Percentiles rank a stretch among this genome's conserved stretches.
These are phyloP conservation scores for Chaetodon trifascialis DNA, from an alignment of 2,113 vertebrate species.

Conservation along the genomic window DNA sequence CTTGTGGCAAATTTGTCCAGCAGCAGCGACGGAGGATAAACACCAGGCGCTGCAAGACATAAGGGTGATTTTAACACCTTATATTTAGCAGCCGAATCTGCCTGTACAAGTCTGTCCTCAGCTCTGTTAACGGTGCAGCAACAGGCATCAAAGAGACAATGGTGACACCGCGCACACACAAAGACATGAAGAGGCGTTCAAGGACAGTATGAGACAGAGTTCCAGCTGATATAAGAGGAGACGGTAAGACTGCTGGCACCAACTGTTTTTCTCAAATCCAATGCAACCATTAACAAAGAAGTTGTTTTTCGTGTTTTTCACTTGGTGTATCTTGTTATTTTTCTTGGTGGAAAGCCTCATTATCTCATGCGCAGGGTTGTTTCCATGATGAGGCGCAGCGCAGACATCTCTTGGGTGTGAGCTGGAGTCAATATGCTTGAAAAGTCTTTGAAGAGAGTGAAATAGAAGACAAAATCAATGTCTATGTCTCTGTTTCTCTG, in stretches of 20 bases:
- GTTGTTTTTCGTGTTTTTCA: slow-evolving; percentile 1
- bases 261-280: neutral
- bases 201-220: neutral
- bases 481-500: slow-evolving; percentile 8
- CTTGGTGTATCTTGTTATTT: slow-evolving; percentile 22
- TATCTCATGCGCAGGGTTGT: slow-evolving; percentile 6
- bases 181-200: too few species aligned
- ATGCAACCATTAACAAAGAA: neutral
- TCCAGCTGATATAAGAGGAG: neutral
- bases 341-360: slow-evolving; percentile 16
- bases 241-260: neutral
- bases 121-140: slow-evolving; percentile 19
- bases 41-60: slow-evolving; percentile 43
- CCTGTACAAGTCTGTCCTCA: slow-evolving; percentile 26
- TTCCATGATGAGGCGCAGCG: slow-evolving; percentile 7
- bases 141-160: slow-evolving; percentile 3
- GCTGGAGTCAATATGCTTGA: slow-evolving; percentile 36
- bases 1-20: neutral
- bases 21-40: slow-evolving; percentile 21
- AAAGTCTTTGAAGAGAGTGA: slow-evolving; percentile 60
- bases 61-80: slow-evolving; percentile 57
- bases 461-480: slow-evolving; percentile 60
- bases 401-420: slow-evolving; percentile 34
- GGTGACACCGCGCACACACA: neutral
- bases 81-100: slow-evolving; percentile 48